phyloP scores from a whole-genome alignment of 2,888 invertebrate species.

The Hedychridium roseum region DNA sequence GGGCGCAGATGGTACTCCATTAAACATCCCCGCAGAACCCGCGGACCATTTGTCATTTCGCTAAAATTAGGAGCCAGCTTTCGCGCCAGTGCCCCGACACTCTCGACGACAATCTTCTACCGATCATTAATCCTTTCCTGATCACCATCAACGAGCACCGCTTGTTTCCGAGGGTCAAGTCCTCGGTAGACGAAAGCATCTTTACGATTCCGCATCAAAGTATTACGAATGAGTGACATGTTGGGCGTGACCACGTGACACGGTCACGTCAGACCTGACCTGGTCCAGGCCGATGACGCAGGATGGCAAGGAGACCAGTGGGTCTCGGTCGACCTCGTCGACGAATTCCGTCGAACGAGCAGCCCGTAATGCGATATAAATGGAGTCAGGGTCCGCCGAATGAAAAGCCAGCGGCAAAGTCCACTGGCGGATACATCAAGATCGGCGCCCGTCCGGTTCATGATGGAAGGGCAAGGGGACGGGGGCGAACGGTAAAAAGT shows the following conservation, averaged over 20 bases:
- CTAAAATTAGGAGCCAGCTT: conserved; percentile 37
- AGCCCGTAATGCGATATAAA: conserved; percentile 56
- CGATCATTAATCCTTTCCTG: conserved; percentile 37
- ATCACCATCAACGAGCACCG: conserved; percentile 25
- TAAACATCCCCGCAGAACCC: conserved; percentile 38
- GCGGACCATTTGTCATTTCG: conserved; percentile 45
- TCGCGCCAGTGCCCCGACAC: conserved; percentile 26
- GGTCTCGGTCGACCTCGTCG: conserved; percentile 32
- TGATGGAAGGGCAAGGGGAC: conserved; percentile 9
- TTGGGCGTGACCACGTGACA: too few relatives aligned
- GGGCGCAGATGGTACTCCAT: conserved; percentile 43
- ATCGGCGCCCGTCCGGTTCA: conserved; percentile 42
- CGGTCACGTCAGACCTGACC: conserved; percentile 45
- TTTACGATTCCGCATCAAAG: too few relatives aligned
- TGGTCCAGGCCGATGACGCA: conserved; percentile 38
- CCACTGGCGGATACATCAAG: conserved; percentile 58
- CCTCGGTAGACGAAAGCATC: conserved; percentile 5
- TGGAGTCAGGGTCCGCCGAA: conserved; percentile 48
- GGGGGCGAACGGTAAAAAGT: conserved; percentile 55
- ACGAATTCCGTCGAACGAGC: conserved; percentile 48
- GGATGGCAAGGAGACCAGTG: conserved; percentile 38
- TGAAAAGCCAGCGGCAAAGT: conserved; percentile 47
- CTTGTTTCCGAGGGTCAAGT: conserved; percentile 12
- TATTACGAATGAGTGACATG: conserved; percentile 18
- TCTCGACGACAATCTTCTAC: conserved; percentile 37